These are phyloP conservation scores for Falco novaeseelandiae DNA, from an alignment of 2,797 vertebrate species.

Conservation along the genomic window DNA sequence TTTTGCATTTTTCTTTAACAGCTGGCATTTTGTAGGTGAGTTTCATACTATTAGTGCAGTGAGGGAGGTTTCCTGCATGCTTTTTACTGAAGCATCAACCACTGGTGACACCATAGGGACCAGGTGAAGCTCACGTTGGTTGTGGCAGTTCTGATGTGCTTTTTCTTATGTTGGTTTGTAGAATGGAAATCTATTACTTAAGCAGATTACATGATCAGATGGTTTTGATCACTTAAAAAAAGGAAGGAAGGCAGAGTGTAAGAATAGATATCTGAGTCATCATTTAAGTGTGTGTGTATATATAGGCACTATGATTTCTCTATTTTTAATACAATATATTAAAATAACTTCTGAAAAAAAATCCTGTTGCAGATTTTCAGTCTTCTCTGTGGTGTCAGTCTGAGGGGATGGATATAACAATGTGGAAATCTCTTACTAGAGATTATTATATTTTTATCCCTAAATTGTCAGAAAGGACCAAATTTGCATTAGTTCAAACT, in stretches of 20 bases:
- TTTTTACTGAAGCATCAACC: neutral
- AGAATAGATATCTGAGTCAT: slow-evolving; percentile 18
- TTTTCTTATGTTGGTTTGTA: neutral
- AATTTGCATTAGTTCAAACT: slow-evolving; percentile 3
- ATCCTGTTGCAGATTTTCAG: neutral
- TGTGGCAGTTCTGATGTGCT: neutral
- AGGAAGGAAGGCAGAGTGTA: neutral
- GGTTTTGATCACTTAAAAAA: neutral
- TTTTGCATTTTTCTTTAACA: neutral
- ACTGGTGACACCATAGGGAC: neutral
- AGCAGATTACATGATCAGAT: neutral
- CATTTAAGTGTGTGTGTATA: neutral
- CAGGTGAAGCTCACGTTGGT: neutral
- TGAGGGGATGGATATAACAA: neutral
- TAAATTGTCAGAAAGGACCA: neutral
- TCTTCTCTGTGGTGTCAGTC: neutral
- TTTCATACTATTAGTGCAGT: neutral
- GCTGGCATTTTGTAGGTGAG: neutral
- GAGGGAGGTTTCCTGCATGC: neutral
- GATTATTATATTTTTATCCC: neutral
- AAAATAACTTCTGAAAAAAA: neutral
- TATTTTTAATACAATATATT: neutral
- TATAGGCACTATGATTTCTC: neutral
- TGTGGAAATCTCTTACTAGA: neutral
- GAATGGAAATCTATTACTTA: neutral